phyloP scores from a whole-genome alignment of 2,888 invertebrate genomes.

The Phortica okadai region DNA sequence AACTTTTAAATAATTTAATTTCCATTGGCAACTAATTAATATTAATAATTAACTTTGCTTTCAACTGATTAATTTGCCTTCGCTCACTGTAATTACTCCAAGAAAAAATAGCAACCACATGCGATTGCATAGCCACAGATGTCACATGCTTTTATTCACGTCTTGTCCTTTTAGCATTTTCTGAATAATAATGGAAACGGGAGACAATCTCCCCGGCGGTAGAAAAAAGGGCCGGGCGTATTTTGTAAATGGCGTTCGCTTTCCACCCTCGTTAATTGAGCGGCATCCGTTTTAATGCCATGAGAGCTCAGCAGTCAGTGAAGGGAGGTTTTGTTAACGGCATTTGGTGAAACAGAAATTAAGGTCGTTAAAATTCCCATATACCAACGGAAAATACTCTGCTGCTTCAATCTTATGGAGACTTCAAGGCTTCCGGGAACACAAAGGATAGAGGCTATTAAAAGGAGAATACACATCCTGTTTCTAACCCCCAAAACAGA shows the following conservation, averaged over 20 bases:
- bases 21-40: too few relatives aligned
- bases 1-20: too few relatives aligned
- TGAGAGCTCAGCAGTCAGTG: not conserved
- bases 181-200: conserved; percentile 10
- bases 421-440: conserved; percentile 25
- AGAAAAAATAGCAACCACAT: too few relatives aligned
- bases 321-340: conserved; percentile 38
- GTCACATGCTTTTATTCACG: not conserved
- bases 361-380: conserved; percentile 62
- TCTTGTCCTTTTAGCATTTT: not conserved
- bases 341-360: conserved; percentile 59
- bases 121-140: conserved; percentile 21
- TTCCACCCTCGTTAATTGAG: conserved; percentile 46
- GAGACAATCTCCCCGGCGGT: conserved; percentile 5
- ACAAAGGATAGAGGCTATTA: conserved; percentile 56
- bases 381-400: conserved; percentile 24
- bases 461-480: conserved; percentile 57
- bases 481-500: conserved; percentile 59
- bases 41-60: too few relatives aligned
- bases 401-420: too few relatives aligned
- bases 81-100: too few relatives aligned
- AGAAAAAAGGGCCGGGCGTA: not conserved
- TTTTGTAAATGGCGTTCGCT: conserved; percentile 57
- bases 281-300: not conserved
- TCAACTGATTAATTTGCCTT: too few relatives aligned